A percentile compares a stretch with the other conserved stretches of the same genome.
Conservation (phyloP, 2,113 vertebrate genomes). For the Galbula dea region DNA sequence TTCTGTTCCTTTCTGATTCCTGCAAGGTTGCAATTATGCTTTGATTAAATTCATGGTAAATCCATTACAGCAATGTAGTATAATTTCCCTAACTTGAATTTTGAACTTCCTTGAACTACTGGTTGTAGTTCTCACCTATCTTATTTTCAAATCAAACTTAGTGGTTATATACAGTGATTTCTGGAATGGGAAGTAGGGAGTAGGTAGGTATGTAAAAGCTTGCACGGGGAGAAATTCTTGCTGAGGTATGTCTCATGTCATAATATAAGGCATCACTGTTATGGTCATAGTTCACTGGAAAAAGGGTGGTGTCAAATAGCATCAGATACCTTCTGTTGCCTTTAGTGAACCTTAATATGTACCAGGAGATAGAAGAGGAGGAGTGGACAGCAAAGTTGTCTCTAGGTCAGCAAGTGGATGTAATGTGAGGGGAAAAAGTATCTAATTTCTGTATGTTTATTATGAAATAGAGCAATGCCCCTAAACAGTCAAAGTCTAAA, state of each 20-base stretch:
- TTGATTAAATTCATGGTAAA: neutral
- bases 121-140: neutral
- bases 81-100: neutral
- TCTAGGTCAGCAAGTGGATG: neutral
- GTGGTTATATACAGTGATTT: neutral
- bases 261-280: neutral
- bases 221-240: neutral
- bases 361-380: neutral
- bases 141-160: neutral
- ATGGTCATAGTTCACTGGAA: neutral
- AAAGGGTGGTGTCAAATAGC: neutral
- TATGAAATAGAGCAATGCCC: neutral
- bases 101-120: neutral
- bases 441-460: neutral
- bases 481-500: neutral
- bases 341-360: neutral
- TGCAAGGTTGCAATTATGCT: neutral
- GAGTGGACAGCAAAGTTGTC: neutral
- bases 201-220: neutral
- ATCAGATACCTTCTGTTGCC: conserved; percentile 4
- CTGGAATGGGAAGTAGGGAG: neutral
- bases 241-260: neutral
- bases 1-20: neutral
- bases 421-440: neutral
- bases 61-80: neutral